A percentile compares a stretch with the other conserved stretches of the same genome.
phyloP scores from a whole-genome alignment of 1,140 invertebrate genomes.

The Eciton burchellii region DNA sequence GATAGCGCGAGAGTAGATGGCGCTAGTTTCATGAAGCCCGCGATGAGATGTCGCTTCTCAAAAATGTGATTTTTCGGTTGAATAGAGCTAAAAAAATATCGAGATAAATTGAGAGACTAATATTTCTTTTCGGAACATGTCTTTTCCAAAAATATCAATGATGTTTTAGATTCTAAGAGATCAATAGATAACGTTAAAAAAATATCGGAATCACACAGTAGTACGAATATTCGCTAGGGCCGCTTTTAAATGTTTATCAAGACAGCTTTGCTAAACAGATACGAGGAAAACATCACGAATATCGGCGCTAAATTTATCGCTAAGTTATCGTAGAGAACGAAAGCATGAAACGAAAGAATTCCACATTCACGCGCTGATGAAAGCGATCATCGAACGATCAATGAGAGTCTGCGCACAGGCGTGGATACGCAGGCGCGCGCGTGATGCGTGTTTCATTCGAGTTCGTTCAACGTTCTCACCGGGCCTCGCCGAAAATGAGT shows the following conservation, averaged over 20 bases:
- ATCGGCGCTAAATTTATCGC: slow-evolving; percentile 88
- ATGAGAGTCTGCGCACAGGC: slow-evolving; percentile 1
- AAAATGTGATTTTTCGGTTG: slow-evolving; percentile 88
- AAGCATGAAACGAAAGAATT: slow-evolving; percentile 80
- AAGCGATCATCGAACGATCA: slow-evolving; percentile 25
- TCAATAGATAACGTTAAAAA: slow-evolving; percentile 68
- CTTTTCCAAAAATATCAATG: slow-evolving; percentile 40
- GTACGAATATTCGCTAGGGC: slow-evolving; percentile 86
- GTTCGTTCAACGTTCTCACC: slow-evolving; percentile 47
- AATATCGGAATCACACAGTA: slow-evolving; percentile 83
- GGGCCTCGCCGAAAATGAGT: neutral
- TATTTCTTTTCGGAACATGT: slow-evolving; percentile 74
- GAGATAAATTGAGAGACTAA: slow-evolving; percentile 87
- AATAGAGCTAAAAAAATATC: slow-evolving; percentile 89
- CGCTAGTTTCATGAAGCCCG: too few species aligned
- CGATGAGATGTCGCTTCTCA: slow-evolving; percentile 81
- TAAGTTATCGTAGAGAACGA: slow-evolving; percentile 89
- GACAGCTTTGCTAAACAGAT: slow-evolving; percentile 87
- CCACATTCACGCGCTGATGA: neutral
- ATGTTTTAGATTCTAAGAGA: slow-evolving; percentile 61
- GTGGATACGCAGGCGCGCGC: slow-evolving; percentile 2
- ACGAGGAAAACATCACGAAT: slow-evolving; percentile 87
- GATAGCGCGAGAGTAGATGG: too few species aligned
- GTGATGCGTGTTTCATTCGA: slow-evolving; percentile 42
- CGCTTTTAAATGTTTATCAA: slow-evolving; percentile 89